Percentiles rank a stretch among this genome's conserved stretches.
Evolutionary conservation across 2,888 invertebrate species (phyloP).

Genomic region (Apamea anceps): DNA sequence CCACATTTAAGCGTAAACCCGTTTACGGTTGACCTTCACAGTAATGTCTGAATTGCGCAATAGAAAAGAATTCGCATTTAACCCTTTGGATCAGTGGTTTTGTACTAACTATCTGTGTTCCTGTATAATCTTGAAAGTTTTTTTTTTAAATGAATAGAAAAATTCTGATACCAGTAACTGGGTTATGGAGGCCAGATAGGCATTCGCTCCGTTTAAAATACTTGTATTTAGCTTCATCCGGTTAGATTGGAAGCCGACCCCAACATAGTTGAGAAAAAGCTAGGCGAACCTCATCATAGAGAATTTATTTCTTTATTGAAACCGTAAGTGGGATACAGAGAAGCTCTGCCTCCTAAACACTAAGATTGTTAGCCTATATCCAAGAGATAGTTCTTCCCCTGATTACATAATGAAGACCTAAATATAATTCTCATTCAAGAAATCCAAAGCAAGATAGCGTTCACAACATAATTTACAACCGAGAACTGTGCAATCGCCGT

Average conservation of each 20-base stretch:
- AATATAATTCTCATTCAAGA: constrained; percentile 7
- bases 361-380: neutral
- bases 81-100: neutral
- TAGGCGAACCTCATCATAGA: neutral
- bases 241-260: neutral
- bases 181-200: neutral
- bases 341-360: neutral
- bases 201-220: neutral
- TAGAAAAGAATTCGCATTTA: constrained; percentile 10
- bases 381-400: constrained; percentile 7
- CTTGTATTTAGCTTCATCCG: neutral
- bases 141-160: neutral
- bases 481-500: constrained; percentile 43
- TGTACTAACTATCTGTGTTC: neutral
- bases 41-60: constrained; percentile 18
- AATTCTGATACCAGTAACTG: neutral
- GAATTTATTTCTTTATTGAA: neutral
- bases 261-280: too few species aligned
- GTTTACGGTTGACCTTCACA: constrained; percentile 37
- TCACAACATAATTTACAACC: constrained; percentile 39
- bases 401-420: constrained; percentile 19
- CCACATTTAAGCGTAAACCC: constrained; percentile 14
- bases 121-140: neutral
- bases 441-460: constrained; percentile 19
- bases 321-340: neutral